Evolutionary conservation across 2,113 vertebrate genomes (phyloP).

Genomic region (Sander lucioperca): DNA sequence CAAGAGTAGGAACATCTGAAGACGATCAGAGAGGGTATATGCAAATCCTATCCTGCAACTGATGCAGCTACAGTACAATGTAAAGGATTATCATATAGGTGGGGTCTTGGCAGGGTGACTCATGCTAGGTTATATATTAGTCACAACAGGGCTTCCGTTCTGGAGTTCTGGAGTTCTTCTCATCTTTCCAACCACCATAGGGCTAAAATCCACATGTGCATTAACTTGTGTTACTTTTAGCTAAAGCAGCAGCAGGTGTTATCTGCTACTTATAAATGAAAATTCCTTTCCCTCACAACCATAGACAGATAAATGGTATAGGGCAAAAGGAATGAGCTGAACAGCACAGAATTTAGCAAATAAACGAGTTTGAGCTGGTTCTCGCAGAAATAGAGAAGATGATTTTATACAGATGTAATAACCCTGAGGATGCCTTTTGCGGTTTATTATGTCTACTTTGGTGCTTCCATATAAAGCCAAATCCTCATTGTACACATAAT

Average conservation of each 20-base stretch:
- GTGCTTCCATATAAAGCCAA: conserved; percentile 3
- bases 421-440: conserved; percentile 6
- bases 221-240: conserved; percentile 59
- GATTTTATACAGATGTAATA: conserved; percentile 46
- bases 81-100: conserved; percentile 50
- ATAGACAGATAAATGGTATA: conserved; percentile 49
- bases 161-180: conserved; percentile 67
- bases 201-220: conserved; percentile 66
- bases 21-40: conserved; percentile 54
- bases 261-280: conserved; percentile 62
- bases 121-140: conserved; percentile 68
- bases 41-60: conserved; percentile 19
- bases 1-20: conserved; percentile 67
- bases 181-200: conserved; percentile 55
- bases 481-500: conserved; percentile 21
- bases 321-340: conserved; percentile 18
- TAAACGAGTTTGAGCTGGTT: not conserved
- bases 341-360: not conserved
- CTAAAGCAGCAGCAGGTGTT: conserved; percentile 62
- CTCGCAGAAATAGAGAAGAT: not conserved
- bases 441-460: conserved; percentile 20
- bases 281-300: conserved; percentile 52
- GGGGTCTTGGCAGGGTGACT: conserved; percentile 65
- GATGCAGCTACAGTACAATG: conserved; percentile 48
- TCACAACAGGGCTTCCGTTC: conserved; percentile 70